Evolutionary conservation across 92 coral and sea anemone species (phyloP), one percentile per base, ranked within the genome.

Genomic region (Virgularia gustaviana): DNA sequence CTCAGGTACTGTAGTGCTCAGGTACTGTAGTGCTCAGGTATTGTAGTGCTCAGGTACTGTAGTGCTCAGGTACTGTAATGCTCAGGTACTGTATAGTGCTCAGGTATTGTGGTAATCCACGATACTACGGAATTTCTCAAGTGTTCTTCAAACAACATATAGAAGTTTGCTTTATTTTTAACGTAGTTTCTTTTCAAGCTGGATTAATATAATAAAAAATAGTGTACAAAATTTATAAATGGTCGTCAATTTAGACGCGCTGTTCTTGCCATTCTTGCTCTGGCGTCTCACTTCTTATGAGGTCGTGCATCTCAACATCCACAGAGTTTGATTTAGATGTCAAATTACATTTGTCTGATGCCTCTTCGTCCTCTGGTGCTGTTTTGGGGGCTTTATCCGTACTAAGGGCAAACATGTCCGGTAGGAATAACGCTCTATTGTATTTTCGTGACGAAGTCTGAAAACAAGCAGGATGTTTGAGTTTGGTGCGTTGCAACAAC

Each of bases 361-460:
- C 16, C 8, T 10, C 15, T 15, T 30, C 37, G 4, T 60, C 36
- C 67, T 31, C 41, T 34, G 23, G 36, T 44, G 7, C 28, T 31
- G 25, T 4, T 35, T 60, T 41, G 5, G 36, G 25, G 36, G 0
- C 22, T 44, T 63, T 63, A 44, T 63, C 70, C 27, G 70, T 63
- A 34, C 70, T 63, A 22, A 63, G 22, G 36, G 70, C 70, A 39
- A 63, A 63, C 70, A 63, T 35, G 30, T 63, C 70, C 41, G 70
- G 70, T 22, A 63, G 24, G 36, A 60, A 39, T 34, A n/a, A 34
- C 19, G 41, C 27, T 52, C 49, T 63, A 34, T 63, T 63, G 53
- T 63, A 63, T 20, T 63, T 63, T 63, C 41, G 49, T 37, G 70
- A 37, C 4, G 70, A 22, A 23, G 24, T 63, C 70, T 63, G 29